Evolutionary conservation across 2,797 vertebrate genomes (phyloP).

Genomic region (Xerus rutilus): DNA sequence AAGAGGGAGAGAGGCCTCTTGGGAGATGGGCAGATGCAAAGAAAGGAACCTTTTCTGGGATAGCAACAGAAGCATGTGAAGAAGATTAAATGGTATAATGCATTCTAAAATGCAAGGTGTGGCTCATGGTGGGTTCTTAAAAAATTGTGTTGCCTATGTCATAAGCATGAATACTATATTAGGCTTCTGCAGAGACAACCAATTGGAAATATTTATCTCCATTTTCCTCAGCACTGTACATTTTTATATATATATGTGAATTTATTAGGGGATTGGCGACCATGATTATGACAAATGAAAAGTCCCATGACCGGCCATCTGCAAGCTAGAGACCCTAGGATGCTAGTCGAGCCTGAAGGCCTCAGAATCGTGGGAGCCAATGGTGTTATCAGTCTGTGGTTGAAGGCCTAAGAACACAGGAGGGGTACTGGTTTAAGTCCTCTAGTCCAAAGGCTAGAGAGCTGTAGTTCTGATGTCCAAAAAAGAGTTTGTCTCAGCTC

Average conservation of each 20-base stretch:
- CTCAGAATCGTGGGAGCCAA: background rate
- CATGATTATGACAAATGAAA: background rate
- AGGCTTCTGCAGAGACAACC: background rate
- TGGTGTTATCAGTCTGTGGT: background rate
- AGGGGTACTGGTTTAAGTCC: background rate
- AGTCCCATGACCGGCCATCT: background rate
- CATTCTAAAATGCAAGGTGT: background rate
- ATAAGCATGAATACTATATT: background rate
- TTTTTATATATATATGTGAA: background rate
- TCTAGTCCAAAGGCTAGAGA: background rate
- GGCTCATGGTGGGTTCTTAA: background rate
- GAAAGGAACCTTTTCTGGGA: background rate
- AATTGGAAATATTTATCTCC: background rate
- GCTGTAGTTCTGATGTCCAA: background rate
- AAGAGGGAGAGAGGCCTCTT: background rate
- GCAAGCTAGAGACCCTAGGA: background rate
- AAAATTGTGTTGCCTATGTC: background rate
- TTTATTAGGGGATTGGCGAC: background rate
- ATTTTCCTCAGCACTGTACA: too few relatives aligned
- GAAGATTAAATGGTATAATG: background rate
- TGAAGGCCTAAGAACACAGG: background rate
- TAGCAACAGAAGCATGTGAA: background rate
- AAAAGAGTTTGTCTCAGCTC: background rate
- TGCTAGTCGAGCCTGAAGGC: background rate
- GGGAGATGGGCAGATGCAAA: background rate